These are phyloP conservation scores for Carapus acus DNA, from an alignment of 2,797 vertebrate species.

Conservation along the genomic window DNA sequence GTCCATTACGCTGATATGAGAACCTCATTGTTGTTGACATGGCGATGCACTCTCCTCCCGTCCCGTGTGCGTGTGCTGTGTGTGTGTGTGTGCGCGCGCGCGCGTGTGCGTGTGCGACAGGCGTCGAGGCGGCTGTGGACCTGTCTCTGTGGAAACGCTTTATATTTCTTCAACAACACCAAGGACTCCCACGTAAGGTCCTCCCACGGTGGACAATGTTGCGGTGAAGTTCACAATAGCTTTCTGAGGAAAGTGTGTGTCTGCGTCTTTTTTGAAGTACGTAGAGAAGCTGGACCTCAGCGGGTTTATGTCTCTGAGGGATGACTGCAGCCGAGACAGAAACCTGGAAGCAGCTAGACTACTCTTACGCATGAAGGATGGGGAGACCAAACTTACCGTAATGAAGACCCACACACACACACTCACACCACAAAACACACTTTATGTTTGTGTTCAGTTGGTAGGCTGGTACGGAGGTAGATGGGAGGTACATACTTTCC, in stretches of 20 bases:
- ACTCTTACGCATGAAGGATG: slow-evolving; percentile 74
- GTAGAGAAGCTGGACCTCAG: slow-evolving; percentile 80
- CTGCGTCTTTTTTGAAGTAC: slow-evolving; percentile 62
- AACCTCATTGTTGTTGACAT: neutral
- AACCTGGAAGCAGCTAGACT: slow-evolving; percentile 70
- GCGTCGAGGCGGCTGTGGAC: slow-evolving; percentile 79
- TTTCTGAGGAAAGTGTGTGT: slow-evolving; percentile 9
- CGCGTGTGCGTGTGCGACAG: slow-evolving; percentile 52
- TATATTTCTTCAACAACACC: slow-evolving; percentile 79
- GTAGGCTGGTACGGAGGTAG: no score
- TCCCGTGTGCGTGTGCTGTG: no score
- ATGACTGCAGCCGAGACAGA: slow-evolving; percentile 71
- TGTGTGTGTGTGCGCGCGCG: no score
- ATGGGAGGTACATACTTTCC: no score
- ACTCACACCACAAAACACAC: neutral
- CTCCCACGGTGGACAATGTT: no score
- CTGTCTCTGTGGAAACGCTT: slow-evolving; percentile 76
- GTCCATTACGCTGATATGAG: slow-evolving; percentile 40
- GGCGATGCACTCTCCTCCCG: neutral
- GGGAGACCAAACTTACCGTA: slow-evolving; percentile 82
- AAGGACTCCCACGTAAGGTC: slow-evolving; percentile 76
- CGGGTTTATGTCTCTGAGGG: slow-evolving; percentile 75
- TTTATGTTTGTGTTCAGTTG: no score
- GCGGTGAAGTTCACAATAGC: neutral
- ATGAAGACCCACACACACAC: slow-evolving; percentile 13